These are phyloP conservation scores for Plemyria rubiginata DNA, from an alignment of 2,888 invertebrate species.

Conservation along the genomic window DNA sequence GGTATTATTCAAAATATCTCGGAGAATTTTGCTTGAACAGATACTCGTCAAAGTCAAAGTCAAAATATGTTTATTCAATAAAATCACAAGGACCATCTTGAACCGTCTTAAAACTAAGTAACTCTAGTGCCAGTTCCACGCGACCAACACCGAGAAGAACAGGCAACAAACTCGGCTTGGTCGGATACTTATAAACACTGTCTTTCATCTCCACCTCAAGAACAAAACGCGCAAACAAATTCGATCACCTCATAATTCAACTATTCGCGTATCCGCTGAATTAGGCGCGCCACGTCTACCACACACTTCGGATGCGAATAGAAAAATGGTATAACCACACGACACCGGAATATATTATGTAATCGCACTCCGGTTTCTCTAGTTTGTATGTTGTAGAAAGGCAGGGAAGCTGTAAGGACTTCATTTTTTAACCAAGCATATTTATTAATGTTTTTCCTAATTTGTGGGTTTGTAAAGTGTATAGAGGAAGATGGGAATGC, in stretches of 20 bases:
- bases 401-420: conserved; percentile 25
- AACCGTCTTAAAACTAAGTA: too few relatives aligned
- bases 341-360: conserved; percentile 79
- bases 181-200: not conserved
- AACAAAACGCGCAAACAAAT: conserved; percentile 27
- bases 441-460: too few relatives aligned
- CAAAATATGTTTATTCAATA: too few relatives aligned
- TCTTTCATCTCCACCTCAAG: conserved; percentile 18
- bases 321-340: conserved; percentile 74
- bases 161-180: too few relatives aligned
- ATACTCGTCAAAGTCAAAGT: too few relatives aligned
- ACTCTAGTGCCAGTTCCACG: too few relatives aligned
- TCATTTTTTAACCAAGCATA: not conserved
- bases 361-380: conserved; percentile 66
- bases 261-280: conserved; percentile 51
- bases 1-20: too few relatives aligned
- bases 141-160: too few relatives aligned
- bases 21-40: too few relatives aligned
- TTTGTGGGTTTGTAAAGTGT: too few relatives aligned
- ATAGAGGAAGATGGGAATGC: too few relatives aligned
- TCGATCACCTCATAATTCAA: conserved; percentile 34
- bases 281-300: conserved; percentile 60
- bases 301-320: conserved; percentile 63
- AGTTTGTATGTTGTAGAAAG: conserved; percentile 71
- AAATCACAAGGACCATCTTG: too few relatives aligned